phyloP scores from a whole-genome alignment of 2,888 invertebrate species.

The Achlya flavicornis region DNA sequence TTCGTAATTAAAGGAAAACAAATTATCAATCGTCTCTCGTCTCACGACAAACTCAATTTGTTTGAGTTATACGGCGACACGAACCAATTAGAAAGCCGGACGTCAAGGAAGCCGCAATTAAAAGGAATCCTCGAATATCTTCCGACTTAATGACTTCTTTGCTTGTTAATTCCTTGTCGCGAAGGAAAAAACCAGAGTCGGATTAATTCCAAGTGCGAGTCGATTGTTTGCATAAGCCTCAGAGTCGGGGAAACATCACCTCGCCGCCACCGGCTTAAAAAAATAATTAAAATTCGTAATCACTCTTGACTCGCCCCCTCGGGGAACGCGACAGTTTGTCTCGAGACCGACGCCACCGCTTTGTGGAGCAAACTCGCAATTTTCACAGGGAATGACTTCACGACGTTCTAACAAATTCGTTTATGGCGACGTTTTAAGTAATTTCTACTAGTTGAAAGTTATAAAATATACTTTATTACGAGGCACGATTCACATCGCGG shows the following conservation, averaged over 20 bases:
- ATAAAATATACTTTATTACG: constrained; percentile 69
- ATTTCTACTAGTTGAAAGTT: constrained; percentile 59
- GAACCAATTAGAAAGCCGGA: constrained; percentile 80
- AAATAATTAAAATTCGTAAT: constrained; percentile 85
- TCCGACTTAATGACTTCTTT: constrained; percentile 83
- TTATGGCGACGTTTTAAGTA: constrained; percentile 53
- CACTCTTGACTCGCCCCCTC: constrained; percentile 81
- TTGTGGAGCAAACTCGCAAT: constrained; percentile 45
- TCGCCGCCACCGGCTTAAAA: constrained; percentile 83
- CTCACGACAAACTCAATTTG: constrained; percentile 66
- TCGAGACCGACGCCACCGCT: constrained; percentile 52
- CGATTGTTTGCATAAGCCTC: constrained; percentile 84
- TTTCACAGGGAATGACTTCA: constrained; percentile 48
- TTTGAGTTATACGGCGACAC: constrained; percentile 69
- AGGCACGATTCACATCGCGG: constrained; percentile 50
- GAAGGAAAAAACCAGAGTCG: constrained; percentile 77
- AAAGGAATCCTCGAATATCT: constrained; percentile 81
- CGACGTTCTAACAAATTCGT: constrained; percentile 58
- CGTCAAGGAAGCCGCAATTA: constrained; percentile 80
- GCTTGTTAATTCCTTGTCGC: constrained; percentile 84
- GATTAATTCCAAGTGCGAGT: constrained; percentile 84
- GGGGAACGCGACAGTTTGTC: constrained; percentile 56
- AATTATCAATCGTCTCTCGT: constrained; percentile 30
- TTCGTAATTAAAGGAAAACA: constrained; percentile 23
- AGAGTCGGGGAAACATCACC: constrained; percentile 80